Base-by-base conservation (phyloP, 2,888 invertebrate genomes). In the Pachycephus smyrnensis region DNA sequence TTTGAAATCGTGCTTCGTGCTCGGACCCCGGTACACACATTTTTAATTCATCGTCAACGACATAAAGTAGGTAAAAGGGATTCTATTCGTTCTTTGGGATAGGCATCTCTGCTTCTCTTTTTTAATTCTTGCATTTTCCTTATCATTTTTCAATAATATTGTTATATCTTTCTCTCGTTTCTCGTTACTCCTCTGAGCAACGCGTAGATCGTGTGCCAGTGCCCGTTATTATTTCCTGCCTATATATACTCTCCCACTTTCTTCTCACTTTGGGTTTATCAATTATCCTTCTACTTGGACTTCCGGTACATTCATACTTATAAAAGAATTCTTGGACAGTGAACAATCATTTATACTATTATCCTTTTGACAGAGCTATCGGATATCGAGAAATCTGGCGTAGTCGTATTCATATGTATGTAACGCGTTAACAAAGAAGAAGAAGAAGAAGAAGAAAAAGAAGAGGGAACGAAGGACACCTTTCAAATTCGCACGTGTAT, bases 41-140 rank as follows among this genome's bases (percentile, higher is more conserved):
- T 30, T 77, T 9, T 35, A 40, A 35, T 75, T 35, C 37, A 75
- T 79, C 69, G 32, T 77, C 30, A 73, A 77, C 73, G 73, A 73
- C 75, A 35, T 33, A 55, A n/a, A 73, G 71, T 69, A 74, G 55
- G 55, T 15, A 55, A 55, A 55, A 55, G 55, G 55, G 23, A 55
- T 23, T 55, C 55, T 55, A 55, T 55, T 23, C 55, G 55, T 55
- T 55, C 9, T 6, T 9, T 9, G 23, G 9, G 55, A 55, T 2
- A 23, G 23, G 23, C 55, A 0, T 23, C 23, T 68, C 35, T 75
- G 32, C 74, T 69, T 81, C 55, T 33, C 69, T 79, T 74, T 75
- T 73, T 78, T 35, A 73, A 76, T 79, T 77, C 76, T 76, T 73
- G 40, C 32, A 33, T 75, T 80, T 73, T 6, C 23, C 40, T 55